Base-by-base conservation (phyloP, 2,797 vertebrate genomes). In the Pangasius larnaudii region DNA sequence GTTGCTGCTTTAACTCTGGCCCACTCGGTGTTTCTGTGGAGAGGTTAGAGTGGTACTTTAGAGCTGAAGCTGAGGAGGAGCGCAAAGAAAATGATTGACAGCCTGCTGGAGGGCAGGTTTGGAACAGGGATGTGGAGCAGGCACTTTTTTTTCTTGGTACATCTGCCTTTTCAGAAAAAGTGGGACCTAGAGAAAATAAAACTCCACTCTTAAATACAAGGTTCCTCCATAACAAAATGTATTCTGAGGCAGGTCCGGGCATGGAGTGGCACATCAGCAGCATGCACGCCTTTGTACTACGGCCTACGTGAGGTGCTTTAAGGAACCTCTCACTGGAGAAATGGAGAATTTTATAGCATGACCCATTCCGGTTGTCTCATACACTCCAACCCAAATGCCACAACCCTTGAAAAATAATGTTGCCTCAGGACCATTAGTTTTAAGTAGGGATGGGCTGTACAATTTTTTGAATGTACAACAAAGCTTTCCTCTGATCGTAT, bases 51-150 rank as follows among this genome's bases (percentile, higher is more conserved):
- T 90, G 90, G 84, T 86, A 88, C 86, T 89, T 84, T 85, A 84
- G 88, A 82, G 58, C 71, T 85, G 88, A 80, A 78, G 82, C 88
- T 88, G 84, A 80, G 87, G 69, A 86, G 80, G 75, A 81, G 91
- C 85, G 74, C 56, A 81, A 78, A 79, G 77, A 77, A 86, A 75
- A 90, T 92, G 92, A 93, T 89, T 91, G 90, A 91, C 91, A 91
- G 89, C 82, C 77, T 88, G 89, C 91, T 92, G 90, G 88, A 91
- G 89, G 90, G 90, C 77, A 88, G 85, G 83, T 88, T 69, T 85
- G 83, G 39, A 30, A 79, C 59, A 75, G 82, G 74, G 86, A 79
- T 85, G 71, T 65, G 39, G 59, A 89, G 86, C 74, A 30, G 79
- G 84, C 77, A 82, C 75, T 53, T 30, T 85, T 86, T 85, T 86